Conservation (phyloP, 2,888 invertebrate genomes). For the Euzophera pinguis region DNA sequence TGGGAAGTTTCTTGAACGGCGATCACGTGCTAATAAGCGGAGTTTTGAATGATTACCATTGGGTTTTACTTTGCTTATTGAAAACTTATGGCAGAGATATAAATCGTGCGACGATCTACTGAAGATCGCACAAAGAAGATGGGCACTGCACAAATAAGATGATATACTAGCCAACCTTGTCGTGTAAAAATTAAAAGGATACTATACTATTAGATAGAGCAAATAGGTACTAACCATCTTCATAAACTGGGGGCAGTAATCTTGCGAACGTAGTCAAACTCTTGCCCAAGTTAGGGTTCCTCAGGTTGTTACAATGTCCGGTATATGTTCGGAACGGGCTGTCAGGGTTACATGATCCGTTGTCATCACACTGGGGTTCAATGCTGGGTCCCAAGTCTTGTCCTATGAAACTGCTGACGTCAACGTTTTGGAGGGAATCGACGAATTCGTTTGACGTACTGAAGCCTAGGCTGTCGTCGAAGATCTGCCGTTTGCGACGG, state of each 20-base stretch:
- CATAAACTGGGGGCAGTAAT: conserved; percentile 91
- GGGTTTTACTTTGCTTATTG: no score
- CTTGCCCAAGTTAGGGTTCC: conserved; percentile 90
- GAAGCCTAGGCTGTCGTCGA: conserved; percentile 78
- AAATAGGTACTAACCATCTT: conserved; percentile 82
- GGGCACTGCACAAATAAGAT: no score
- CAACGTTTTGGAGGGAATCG: conserved; percentile 88
- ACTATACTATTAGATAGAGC: no score
- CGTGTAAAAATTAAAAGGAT: no score
- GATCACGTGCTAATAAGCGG: no score
- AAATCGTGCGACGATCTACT: no score
- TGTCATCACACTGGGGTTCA: conserved; percentile 86
- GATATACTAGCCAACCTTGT: no score
- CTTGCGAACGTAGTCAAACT: conserved; percentile 92
- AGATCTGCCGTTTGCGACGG: conserved; percentile 86
- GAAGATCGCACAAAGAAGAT: no score
- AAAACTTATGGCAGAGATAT: no score
- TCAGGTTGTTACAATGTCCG: conserved; percentile 93
- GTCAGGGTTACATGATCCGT: conserved; percentile 84
- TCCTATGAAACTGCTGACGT: conserved; percentile 85
- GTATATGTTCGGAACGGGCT: conserved; percentile 86
- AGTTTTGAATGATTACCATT: no score
- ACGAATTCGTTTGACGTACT: conserved; percentile 82
- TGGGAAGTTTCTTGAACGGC: no score
- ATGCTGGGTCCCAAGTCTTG: conserved; percentile 81